These are phyloP conservation scores for Latrodectus geometricus DNA, from an alignment of 1,140 invertebrate genomes.

Conservation along the genomic window DNA sequence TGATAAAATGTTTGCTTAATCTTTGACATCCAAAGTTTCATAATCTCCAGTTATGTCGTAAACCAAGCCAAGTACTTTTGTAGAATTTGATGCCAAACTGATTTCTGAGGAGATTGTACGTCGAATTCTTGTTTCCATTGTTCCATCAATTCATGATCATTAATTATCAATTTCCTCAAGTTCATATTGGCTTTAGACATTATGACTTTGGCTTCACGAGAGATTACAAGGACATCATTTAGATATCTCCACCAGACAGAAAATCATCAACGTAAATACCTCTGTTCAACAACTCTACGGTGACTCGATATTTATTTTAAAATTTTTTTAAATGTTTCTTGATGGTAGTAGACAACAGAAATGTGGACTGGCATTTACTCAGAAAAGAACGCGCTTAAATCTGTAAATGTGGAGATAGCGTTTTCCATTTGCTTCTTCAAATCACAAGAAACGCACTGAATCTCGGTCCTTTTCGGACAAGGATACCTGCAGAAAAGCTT, in stretches of 20 bases:
- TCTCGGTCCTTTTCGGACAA: slow-evolving; percentile 34
- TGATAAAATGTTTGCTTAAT: not conserved
- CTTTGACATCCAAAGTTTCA: not conserved
- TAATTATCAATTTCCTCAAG: not conserved
- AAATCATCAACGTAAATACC: slow-evolving; percentile 18
- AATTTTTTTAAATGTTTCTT: slow-evolving; percentile 18
- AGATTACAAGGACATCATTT: not conserved
- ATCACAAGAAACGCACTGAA: slow-evolving; percentile 1
- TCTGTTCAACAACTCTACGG: not conserved
- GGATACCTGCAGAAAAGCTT: slow-evolving; percentile 56
- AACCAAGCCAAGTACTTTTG: not conserved
- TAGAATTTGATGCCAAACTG: not conserved
- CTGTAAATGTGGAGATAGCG: not conserved
- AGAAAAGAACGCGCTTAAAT: slow-evolving; percentile 14
- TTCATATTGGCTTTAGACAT: slow-evolving; percentile 8
- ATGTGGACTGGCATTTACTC: slow-evolving; percentile 15
- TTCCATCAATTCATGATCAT: not conserved
- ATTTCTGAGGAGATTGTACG: not conserved
- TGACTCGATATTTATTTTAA: not conserved
- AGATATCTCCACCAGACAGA: not conserved
- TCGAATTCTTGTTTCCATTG: not conserved
- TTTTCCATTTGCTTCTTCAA: not conserved
- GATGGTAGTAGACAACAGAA: slow-evolving; percentile 2
- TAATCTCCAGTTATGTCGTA: not conserved
- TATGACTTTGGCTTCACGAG: not conserved